Evolutionary conservation across 92 coral and sea anemone species (phyloP).

Genomic region (Phymanthus crucifer): DNA sequence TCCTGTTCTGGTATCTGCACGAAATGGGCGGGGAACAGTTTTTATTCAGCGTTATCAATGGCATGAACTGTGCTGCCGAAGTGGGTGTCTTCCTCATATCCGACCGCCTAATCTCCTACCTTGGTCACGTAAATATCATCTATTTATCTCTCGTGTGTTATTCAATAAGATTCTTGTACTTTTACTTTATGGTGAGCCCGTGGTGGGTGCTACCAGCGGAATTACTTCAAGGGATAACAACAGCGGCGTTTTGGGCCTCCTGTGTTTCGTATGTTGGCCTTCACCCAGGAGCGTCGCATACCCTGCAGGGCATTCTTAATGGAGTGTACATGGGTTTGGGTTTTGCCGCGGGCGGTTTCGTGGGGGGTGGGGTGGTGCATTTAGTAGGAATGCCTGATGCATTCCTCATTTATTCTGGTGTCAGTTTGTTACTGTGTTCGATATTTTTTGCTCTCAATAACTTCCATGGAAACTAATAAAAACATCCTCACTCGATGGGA

Average conservation of each 20-base stretch:
- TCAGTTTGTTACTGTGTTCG: slow-evolving; percentile 58
- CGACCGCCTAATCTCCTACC: slow-evolving; percentile 60
- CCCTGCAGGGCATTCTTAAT: slow-evolving; percentile 86
- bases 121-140: slow-evolving; percentile 84
- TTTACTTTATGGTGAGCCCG: slow-evolving; percentile 74
- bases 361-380: slow-evolving; percentile 92
- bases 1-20: slow-evolving; percentile 93
- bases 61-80: slow-evolving; percentile 88
- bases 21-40: slow-evolving; percentile 93
- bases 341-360: slow-evolving; percentile 86
- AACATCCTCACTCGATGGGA: neutral
- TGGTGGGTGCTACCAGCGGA: slow-evolving; percentile 97
- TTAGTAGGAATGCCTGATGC: slow-evolving; percentile 72
- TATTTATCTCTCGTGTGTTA: slow-evolving; percentile 80
- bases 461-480: slow-evolving; percentile 33
- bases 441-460: slow-evolving; percentile 55
- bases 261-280: slow-evolving; percentile 93
- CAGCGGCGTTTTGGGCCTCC: slow-evolving; percentile 98
- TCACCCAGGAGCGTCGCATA: slow-evolving; percentile 84
- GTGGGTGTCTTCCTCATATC: slow-evolving; percentile 78
- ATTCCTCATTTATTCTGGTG: slow-evolving; percentile 68
- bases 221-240: slow-evolving; percentile 89
- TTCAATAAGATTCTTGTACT: slow-evolving; percentile 74
- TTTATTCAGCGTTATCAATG: slow-evolving; percentile 81
- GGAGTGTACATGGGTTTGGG: slow-evolving; percentile 97